Evolutionary conservation across 1,140 invertebrate species (phyloP).

Genomic region (Cherax quadricarinatus): DNA sequence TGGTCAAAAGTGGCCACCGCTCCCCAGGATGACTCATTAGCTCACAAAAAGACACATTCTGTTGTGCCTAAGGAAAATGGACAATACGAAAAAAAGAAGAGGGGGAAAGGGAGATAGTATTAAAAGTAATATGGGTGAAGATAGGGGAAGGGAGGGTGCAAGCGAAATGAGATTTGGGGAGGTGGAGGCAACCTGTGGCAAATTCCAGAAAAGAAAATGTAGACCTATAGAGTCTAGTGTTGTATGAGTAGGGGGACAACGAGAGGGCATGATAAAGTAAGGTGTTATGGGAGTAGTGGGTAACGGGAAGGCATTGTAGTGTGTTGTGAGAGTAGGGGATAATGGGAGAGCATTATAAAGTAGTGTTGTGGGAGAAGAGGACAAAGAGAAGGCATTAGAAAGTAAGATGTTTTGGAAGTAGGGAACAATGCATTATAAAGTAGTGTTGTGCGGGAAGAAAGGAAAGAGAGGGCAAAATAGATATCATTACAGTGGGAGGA

Average conservation of each 20-base stretch:
- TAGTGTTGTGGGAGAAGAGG: not conserved
- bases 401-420: too few relatives aligned
- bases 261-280: not conserved
- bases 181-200: not conserved
- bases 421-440: too few relatives aligned
- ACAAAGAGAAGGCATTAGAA: not conserved
- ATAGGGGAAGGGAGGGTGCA: not conserved
- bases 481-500: not conserved
- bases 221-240: not conserved
- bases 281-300: not conserved
- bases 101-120: not conserved
- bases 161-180: not conserved
- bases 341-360: not conserved
- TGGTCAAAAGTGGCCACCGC: conserved; percentile 58
- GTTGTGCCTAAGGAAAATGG: not conserved
- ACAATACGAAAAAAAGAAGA: not conserved
- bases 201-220: not conserved
- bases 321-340: not conserved
- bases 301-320: not conserved
- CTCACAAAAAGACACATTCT: conserved; percentile 42
- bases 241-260: not conserved
- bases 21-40: conserved; percentile 43
- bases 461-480: not conserved
- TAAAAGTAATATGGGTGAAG: not conserved
- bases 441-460: not conserved